Evolutionary conservation across 2,113 vertebrate genomes (phyloP), one percentile per base, ranked within the genome.

Genomic region (Paraplagusia blochii): DNA sequence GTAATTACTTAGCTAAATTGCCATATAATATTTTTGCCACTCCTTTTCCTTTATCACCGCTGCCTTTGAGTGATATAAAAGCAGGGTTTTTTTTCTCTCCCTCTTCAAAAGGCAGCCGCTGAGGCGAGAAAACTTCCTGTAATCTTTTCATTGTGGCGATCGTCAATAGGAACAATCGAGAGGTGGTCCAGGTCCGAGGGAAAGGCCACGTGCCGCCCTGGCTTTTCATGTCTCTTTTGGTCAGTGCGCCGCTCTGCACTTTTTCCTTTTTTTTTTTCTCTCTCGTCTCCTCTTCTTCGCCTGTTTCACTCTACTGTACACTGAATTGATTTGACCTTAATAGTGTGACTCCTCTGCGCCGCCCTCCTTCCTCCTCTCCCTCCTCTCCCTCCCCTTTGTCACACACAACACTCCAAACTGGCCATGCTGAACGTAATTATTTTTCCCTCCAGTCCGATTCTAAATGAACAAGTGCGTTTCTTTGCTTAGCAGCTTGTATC

Each of bases 1-100:
- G 83, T 89, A 90, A 91, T 92, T 92, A 92, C 88, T 91, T 90
- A 88, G 87, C 84, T 85, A 90, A 90, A 92, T 91, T 90, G 90
- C 86, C 79, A 78, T 88, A 89, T 91, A 90, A 90, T 89, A 87
- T 88, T 88, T 84, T 71, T 50, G 61, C 70, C 68, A 76, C 81
- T 79, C 74, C 79, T 87, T 83, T 86, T 72, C 66, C 64, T 74
- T 73, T 81, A 79, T 64, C 67, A 67, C 76, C 77, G 74, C 74
- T 76, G 47, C 70, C 50, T n/a, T 5, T 58, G 66, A 73, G 70
- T 46, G 63, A 79, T 81, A 77, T 69, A 74, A 83, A 83, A 68
- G 78, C 15, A 53, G 22, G 22, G 2, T 29, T 29, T 29, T 29
- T 29, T 29, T 29, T 29, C 6, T 29, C 6, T 29, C 6, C 6